phyloP scores from a whole-genome alignment of 2,888 invertebrate species.

The Antheraea yamamai region DNA sequence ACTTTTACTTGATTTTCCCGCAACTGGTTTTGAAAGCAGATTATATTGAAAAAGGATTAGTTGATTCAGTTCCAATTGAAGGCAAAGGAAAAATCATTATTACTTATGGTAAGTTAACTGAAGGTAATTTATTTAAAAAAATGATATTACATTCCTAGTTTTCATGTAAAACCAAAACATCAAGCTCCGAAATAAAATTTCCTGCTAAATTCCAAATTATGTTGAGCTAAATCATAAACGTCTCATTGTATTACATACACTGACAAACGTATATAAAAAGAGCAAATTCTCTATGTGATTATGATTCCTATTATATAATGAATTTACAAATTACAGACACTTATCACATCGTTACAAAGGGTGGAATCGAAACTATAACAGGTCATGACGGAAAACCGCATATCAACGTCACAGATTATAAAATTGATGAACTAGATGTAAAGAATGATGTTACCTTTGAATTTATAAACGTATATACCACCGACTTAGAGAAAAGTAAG shows the following conservation, averaged over 20 bases:
- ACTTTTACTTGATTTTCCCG: not conserved
- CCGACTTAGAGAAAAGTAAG: not conserved
- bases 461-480: not conserved
- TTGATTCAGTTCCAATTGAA: not conserved
- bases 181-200: not conserved
- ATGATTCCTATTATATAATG: not conserved
- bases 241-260: too few relatives aligned
- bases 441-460: not conserved
- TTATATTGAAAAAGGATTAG: not conserved
- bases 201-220: too few relatives aligned
- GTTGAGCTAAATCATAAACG: too few relatives aligned
- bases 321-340: not conserved
- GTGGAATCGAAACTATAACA: not conserved
- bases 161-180: too few relatives aligned
- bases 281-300: not conserved
- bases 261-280: not conserved
- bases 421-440: not conserved
- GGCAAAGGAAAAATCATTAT: conserved; percentile 1
- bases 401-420: not conserved
- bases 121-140: not conserved
- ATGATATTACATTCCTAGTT: too few relatives aligned
- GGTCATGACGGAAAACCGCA: not conserved
- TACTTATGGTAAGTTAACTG: not conserved
- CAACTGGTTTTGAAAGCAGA: not conserved
- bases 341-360: not conserved